Conservation (phyloP, 2,797 vertebrate species). For the Decapterus maruadsi region DNA sequence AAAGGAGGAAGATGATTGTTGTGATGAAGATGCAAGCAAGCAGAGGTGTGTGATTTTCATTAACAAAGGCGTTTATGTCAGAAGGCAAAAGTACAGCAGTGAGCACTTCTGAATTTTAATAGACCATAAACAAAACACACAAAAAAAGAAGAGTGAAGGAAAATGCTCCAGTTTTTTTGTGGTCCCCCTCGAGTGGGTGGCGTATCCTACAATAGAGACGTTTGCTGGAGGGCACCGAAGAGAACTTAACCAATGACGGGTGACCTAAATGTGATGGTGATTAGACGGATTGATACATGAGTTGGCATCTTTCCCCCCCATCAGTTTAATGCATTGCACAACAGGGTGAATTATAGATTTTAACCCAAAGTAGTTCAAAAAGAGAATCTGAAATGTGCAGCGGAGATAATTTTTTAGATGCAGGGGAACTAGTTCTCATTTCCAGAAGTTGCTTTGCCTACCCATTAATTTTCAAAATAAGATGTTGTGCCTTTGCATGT, state of each 20-base stretch:
- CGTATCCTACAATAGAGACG: conserved; percentile 48
- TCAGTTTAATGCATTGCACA: conserved; percentile 38
- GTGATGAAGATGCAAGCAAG: conserved; percentile 26
- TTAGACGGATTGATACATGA: conserved; percentile 54
- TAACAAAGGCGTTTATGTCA: conserved; percentile 42
- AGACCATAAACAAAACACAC: conserved; percentile 37
- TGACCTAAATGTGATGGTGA: conserved; percentile 71
- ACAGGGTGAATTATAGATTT: conserved; percentile 47
- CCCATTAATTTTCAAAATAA: conserved; percentile 67
- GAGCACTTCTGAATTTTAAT: conserved; percentile 48
- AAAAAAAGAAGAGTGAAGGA: conserved; percentile 24
- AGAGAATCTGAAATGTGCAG: conserved; percentile 43
- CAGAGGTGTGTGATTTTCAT: conserved; percentile 39
- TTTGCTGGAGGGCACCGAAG: conserved; percentile 54
- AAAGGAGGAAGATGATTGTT: conserved; percentile 44
- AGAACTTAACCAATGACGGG: conserved; percentile 41
- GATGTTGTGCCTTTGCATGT: conserved; percentile 63
- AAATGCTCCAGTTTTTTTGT: conserved; percentile 41
- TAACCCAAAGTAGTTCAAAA: conserved; percentile 24
- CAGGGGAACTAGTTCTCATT: conserved; percentile 31
- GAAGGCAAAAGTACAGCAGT: conserved; percentile 38
- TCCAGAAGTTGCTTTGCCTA: conserved; percentile 29
- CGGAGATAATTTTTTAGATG: conserved; percentile 32
- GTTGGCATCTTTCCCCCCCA: not conserved
- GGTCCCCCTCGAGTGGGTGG: conserved; percentile 54